These are phyloP conservation scores for Zingel zingel DNA, from an alignment of 2,113 vertebrate species.

Conservation along the genomic window DNA sequence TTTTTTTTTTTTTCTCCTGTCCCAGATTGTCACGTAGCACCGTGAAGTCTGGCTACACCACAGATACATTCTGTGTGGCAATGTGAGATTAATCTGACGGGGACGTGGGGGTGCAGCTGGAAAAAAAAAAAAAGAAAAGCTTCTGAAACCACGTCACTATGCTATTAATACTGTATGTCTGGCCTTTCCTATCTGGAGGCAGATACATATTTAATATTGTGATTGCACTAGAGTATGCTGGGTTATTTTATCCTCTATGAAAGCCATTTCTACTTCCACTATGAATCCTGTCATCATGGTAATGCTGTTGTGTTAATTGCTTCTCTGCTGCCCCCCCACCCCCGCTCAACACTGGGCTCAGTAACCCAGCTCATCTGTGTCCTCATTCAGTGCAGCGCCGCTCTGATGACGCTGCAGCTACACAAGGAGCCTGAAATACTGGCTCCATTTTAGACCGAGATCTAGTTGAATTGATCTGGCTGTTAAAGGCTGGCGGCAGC, in stretches of 20 bases:
- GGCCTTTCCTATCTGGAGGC: not conserved
- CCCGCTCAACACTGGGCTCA: conserved; percentile 25
- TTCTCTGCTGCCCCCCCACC: conserved; percentile 24
- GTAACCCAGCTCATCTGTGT: conserved; percentile 53
- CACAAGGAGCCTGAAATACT: conserved; percentile 69
- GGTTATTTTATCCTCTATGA: not conserved
- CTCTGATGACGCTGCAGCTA: conserved; percentile 46
- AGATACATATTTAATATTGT: conserved; percentile 25
- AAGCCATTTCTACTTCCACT: not conserved
- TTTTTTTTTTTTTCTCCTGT: no score
- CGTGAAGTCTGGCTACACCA: no score
- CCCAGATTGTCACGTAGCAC: no score
- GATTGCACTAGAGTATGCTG: not conserved
- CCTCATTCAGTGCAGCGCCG: conserved; percentile 46
- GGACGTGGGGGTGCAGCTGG: not conserved
- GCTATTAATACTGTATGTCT: not conserved
- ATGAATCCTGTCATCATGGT: conserved; percentile 21
- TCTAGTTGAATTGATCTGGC: conserved; percentile 75
- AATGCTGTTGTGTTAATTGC: conserved; percentile 37
- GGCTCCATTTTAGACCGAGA: conserved; percentile 66
- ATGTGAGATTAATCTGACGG: not conserved
- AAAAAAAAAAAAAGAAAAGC: no score
- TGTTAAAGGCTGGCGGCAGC: conserved; percentile 66
- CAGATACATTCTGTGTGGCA: no score
- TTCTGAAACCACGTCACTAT: not conserved